Evolutionary conservation across 2,888 invertebrate species (phyloP).

Genomic region (Ptycholaimellus sp.): DNA sequence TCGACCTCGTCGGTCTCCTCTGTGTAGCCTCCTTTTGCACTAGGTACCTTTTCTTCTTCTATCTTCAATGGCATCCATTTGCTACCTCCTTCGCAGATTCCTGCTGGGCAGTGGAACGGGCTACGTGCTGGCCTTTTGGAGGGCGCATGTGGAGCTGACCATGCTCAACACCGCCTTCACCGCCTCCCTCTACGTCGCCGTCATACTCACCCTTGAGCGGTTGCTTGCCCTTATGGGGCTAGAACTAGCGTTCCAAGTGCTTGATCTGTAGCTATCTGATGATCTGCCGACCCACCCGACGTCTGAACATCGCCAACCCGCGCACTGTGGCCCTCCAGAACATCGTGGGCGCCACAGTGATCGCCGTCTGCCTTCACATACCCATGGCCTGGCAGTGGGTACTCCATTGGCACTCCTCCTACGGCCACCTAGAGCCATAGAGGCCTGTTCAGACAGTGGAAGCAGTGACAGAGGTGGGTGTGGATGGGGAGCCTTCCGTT

Average conservation of each 20-base stretch:
- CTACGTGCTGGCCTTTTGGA: slow-evolving; percentile 42
- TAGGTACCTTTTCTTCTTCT: slow-evolving; percentile 1
- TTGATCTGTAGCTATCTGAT: too few species aligned
- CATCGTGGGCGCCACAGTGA: slow-evolving; percentile 11
- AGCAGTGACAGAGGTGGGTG: too few species aligned
- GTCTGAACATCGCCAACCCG: background rate
- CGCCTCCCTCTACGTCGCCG: slow-evolving; percentile 21
- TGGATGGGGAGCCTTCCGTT: too few species aligned
- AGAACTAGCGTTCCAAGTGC: background rate
- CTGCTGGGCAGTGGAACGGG: slow-evolving; percentile 21
- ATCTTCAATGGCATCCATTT: slow-evolving; percentile 7
- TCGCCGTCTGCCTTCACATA: slow-evolving; percentile 16
- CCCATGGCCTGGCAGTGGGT: too few species aligned
- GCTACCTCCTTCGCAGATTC: slow-evolving; percentile 4
- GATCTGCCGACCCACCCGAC: slow-evolving; percentile 3
- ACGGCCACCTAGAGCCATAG: too few species aligned
- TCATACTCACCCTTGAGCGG: slow-evolving; percentile 20
- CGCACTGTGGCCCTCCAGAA: slow-evolving; percentile 7
- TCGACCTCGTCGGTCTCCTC: slow-evolving; percentile 44
- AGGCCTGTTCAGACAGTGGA: too few species aligned
- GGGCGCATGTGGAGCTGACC: slow-evolving; percentile 44
- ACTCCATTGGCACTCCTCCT: too few species aligned
- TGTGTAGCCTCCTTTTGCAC: slow-evolving; percentile 34
- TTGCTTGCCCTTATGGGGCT: slow-evolving; percentile 1
- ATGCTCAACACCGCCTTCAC: slow-evolving; percentile 42